A percentile compares a stretch with the other conserved stretches of the same genome.
These are phyloP conservation scores for Bubo blakistoni DNA, from an alignment of 2,113 vertebrate species.

Conservation along the genomic window DNA sequence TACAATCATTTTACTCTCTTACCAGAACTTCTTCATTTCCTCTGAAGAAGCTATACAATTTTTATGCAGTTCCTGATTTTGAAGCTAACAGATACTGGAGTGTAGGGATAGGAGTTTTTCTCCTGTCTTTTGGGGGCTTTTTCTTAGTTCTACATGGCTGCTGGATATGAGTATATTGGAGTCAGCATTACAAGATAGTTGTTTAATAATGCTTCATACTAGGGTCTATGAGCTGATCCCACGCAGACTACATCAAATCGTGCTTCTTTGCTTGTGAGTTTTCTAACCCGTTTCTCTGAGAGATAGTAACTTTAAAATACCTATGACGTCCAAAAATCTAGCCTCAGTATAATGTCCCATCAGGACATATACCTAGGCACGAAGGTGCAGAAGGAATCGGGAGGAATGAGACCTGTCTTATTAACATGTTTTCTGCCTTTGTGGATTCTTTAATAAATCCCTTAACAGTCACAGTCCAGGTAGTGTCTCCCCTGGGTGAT, in stretches of 20 bases:
- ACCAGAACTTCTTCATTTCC: neutral
- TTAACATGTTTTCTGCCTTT: neutral
- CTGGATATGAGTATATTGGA: neutral
- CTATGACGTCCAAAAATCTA: neutral
- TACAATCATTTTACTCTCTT: neutral
- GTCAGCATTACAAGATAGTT: neutral
- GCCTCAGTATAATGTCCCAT: neutral
- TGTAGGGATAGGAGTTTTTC: neutral
- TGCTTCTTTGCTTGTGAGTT: neutral
- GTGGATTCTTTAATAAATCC: neutral
- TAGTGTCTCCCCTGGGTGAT: neutral
- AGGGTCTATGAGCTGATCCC: neutral
- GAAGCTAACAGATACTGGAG: neutral
- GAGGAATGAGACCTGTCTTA: neutral
- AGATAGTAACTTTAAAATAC: neutral
- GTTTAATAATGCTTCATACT: neutral
- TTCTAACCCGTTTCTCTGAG: neutral
- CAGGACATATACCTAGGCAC: neutral
- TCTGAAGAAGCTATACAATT: neutral
- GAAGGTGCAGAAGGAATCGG: fast-evolving
- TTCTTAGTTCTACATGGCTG: neutral
- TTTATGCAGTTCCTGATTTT: neutral
- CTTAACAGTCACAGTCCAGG: neutral
- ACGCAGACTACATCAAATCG: neutral
- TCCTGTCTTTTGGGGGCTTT: neutral